phyloP scores from a whole-genome alignment of 1,140 invertebrate species.

The Capitella teleta region DNA sequence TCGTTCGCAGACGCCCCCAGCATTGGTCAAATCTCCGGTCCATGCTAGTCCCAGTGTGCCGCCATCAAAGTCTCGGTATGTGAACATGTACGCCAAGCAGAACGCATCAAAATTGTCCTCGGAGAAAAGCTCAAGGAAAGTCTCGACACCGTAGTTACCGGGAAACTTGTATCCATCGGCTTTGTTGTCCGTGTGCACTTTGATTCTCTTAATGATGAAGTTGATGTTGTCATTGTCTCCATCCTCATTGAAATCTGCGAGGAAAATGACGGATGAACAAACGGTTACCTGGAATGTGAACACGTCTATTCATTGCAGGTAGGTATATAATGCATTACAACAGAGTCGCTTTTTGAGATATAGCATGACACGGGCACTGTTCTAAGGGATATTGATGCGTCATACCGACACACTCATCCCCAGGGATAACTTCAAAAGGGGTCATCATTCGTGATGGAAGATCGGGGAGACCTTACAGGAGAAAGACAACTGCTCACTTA shows the following conservation, averaged over 20 bases:
- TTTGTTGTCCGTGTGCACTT: conserved; percentile 75
- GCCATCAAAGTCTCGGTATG: conserved; percentile 90
- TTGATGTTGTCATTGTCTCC: conserved; percentile 82
- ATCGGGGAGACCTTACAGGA: too few species aligned
- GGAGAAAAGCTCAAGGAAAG: conserved; percentile 93
- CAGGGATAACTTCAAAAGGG: too few species aligned
- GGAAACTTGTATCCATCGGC: conserved; percentile 78
- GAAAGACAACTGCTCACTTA: too few species aligned
- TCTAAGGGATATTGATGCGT: too few species aligned
- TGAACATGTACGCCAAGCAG: conserved; percentile 96
- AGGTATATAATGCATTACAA: too few species aligned
- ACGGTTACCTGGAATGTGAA: too few species aligned
- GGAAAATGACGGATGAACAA: conserved; percentile 1
- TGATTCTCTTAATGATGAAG: conserved; percentile 92
- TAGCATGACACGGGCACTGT: too few species aligned
- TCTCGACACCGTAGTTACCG: conserved; percentile 87
- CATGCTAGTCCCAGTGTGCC: conserved; percentile 94
- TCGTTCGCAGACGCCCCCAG: conserved; percentile 95
- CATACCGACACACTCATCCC: too few species aligned
- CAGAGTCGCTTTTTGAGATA: too few species aligned
- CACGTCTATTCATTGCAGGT: too few species aligned
- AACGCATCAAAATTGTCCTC: conserved; percentile 61
- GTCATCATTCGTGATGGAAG: too few species aligned
- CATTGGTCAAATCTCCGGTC: conserved; percentile 71
- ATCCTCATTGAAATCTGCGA: conserved; percentile 84